Base-by-base conservation (phyloP, 2,113 vertebrate species). In the Girardinichthys multiradiatus region DNA sequence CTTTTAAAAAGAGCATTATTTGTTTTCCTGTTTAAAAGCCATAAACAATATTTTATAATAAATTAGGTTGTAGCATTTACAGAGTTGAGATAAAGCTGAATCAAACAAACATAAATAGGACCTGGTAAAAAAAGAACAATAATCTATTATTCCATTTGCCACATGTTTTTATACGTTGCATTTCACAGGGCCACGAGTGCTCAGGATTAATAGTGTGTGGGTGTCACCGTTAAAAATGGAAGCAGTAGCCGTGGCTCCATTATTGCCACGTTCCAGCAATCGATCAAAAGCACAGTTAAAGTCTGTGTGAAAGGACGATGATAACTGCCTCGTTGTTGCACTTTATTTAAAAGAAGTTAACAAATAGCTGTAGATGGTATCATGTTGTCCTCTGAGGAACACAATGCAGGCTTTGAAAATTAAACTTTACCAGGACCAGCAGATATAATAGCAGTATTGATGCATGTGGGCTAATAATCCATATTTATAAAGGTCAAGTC, bases 101-200 rank as follows among this genome's bases (percentile, higher is more conserved):
- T 72, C 54, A 74, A 65, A 80, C 61, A 57, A 72, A 70, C 10
- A 27, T 42, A 13, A 70, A 62, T 7, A 62, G 28, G 28, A 21
- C 14, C 29, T 27, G 57, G 12, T 28, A 13, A 27, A 5, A 58
- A 27, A 27, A 27, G 15, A 58, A 58, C 57, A 57, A 14, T 77
- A 64, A 67, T 81, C 24, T 71, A 68, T 73, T 70, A 70, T 72
- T 54, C 48, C 48, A 54, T 54, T 54, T 54, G 24, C 48, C n/a
- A 21, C 21, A 54, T 54, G 48, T 54, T 54, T 54, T 54, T 54
- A 54, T 54, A 24, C 3, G 48, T 54, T 54, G 48, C 48, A 54
- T 24, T 9, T 54, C 48, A 54, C 48, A 1, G 24, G 48, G 48
- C 48, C 48, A 54, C 48, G 10, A 54, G 48, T n/a, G 48, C 48